These are phyloP conservation scores for Didymodactylos carnosus DNA, from an alignment of 2,888 invertebrate species.

Conservation along the genomic window DNA sequence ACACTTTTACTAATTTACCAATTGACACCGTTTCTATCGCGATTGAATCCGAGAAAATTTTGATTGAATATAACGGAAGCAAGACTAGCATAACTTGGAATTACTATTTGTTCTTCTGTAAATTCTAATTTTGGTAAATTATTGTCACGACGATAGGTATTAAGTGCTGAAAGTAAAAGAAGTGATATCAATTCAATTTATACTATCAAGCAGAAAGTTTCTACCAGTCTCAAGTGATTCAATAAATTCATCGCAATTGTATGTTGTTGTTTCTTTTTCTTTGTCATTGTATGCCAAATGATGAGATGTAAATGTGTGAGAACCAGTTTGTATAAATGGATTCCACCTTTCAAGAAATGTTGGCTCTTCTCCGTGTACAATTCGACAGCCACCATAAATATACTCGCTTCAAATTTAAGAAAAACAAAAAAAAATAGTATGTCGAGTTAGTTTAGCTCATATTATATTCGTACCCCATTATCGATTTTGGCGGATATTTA, in stretches of 20 bases:
- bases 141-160: not conserved
- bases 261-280: slow-evolving; percentile 29
- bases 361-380: slow-evolving; percentile 56
- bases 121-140: slow-evolving; percentile 1
- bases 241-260: slow-evolving; percentile 34
- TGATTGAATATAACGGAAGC: slow-evolving; percentile 59
- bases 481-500: slow-evolving; percentile 56
- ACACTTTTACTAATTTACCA: no score
- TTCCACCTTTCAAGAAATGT: slow-evolving; percentile 50
- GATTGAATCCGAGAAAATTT: slow-evolving; percentile 52
- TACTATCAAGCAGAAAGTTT: not conserved
- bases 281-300: slow-evolving; percentile 39
- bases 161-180: not conserved
- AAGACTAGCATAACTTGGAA: slow-evolving; percentile 59
- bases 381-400: slow-evolving; percentile 44
- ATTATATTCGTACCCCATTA: slow-evolving; percentile 54
- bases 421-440: not conserved
- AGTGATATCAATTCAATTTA: not conserved
- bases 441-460: not conserved
- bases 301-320: slow-evolving; percentile 58
- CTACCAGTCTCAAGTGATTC: slow-evolving; percentile 7
- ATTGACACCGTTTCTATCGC: slow-evolving; percentile 1
- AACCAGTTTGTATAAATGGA: slow-evolving; percentile 51
- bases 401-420: not conserved
- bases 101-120: slow-evolving; percentile 48